Conservation (phyloP, 2,797 vertebrate genomes). For the Channallabes apus region DNA sequence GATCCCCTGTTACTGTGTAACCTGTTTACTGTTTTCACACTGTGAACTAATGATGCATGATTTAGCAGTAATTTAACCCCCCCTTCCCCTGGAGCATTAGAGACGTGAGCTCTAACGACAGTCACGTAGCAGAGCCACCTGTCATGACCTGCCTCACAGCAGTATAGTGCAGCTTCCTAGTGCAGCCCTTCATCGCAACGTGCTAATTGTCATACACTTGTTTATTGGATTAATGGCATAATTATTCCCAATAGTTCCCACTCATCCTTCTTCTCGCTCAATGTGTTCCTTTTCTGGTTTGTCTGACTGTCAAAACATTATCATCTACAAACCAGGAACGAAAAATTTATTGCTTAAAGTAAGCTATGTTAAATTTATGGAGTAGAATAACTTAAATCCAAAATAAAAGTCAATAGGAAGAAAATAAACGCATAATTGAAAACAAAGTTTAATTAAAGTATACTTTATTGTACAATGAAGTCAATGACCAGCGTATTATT, state of each 20-base stretch:
- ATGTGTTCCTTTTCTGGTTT: slow-evolving; percentile 73
- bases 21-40: slow-evolving; percentile 43
- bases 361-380: slow-evolving; percentile 66
- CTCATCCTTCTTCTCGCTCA: slow-evolving; percentile 70
- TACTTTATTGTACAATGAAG: neutral
- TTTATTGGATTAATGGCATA: slow-evolving; percentile 65
- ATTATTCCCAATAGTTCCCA: slow-evolving; percentile 69
- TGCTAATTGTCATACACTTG: slow-evolving; percentile 64
- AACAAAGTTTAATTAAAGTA: neutral
- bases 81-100: slow-evolving; percentile 63
- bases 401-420: neutral
- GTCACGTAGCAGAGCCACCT: slow-evolving; percentile 60
- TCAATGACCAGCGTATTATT: neutral
- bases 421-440: neutral
- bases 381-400: slow-evolving; percentile 27
- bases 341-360: neutral
- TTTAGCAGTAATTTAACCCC: slow-evolving; percentile 49
- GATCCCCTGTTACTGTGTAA: neutral
- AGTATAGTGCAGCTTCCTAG: slow-evolving; percentile 6
- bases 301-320: slow-evolving; percentile 54
- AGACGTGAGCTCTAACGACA: slow-evolving; percentile 44
- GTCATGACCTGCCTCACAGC: slow-evolving; percentile 58
- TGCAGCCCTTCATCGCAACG: slow-evolving; percentile 48
- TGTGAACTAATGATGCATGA: slow-evolving; percentile 50
- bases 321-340: neutral